A percentile compares a stretch with the other conserved stretches of the same genome.
Evolutionary conservation across 2,888 invertebrate genomes (phyloP).

Genomic region (Bellardia bayeri): DNA sequence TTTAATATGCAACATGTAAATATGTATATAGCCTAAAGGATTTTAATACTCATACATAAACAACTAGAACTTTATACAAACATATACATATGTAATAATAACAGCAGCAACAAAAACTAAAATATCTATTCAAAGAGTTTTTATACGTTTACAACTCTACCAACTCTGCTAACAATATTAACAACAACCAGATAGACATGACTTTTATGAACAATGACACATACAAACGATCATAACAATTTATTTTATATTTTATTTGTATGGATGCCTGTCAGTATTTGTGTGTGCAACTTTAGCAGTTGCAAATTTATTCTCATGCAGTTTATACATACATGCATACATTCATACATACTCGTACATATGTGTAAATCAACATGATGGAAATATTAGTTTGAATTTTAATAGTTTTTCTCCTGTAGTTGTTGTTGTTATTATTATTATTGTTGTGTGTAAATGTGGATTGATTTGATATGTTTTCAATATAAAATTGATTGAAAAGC

Average conservation of each 20-base stretch:
- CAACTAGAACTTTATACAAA: background rate
- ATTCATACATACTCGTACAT: background rate
- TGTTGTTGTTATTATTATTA: background rate
- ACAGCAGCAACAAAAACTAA: background rate
- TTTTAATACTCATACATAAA: slow-evolving; percentile 1
- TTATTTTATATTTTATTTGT: slow-evolving; percentile 4
- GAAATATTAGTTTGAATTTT: slow-evolving; percentile 23
- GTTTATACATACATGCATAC: background rate
- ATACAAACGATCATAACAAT: slow-evolving; percentile 17
- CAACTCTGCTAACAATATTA: background rate
- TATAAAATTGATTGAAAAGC: slow-evolving; percentile 20
- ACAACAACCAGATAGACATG: background rate
- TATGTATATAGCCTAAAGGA: slow-evolving; percentile 5
- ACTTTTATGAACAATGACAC: background rate
- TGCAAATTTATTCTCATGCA: background rate
- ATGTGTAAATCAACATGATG: slow-evolving; percentile 10
- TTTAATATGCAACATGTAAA: slow-evolving; percentile 17
- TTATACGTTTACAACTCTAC: background rate
- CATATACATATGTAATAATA: background rate
- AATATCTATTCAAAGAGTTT: background rate
- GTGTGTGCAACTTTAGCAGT: background rate
- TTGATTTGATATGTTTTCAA: slow-evolving; percentile 39
- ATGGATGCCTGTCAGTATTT: background rate
- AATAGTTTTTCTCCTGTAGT: background rate
- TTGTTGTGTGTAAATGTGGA: background rate